These are phyloP conservation scores for Sylvietta virens DNA, from an alignment of 2,113 vertebrate genomes.

Conservation along the genomic window DNA sequence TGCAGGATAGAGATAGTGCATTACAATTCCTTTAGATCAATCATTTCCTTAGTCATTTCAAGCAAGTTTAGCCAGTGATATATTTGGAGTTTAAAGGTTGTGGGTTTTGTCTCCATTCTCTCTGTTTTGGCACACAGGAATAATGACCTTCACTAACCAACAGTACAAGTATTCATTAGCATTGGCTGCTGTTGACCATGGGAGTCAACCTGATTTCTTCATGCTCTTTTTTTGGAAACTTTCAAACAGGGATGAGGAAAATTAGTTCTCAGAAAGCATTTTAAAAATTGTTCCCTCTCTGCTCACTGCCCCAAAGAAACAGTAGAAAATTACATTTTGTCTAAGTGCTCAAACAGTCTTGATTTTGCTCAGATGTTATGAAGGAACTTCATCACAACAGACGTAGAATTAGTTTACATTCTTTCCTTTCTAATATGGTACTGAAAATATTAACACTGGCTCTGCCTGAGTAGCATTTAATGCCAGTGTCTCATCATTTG, in stretches of 20 bases:
- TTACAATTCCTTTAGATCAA: not conserved
- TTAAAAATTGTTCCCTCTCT: not conserved
- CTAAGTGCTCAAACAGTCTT: not conserved
- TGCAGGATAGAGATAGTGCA: not conserved
- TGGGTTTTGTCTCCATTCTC: not conserved
- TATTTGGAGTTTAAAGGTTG: slow-evolving; percentile 6
- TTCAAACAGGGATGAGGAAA: slow-evolving; percentile 38
- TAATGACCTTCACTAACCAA: not conserved
- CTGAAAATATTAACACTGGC: slow-evolving; percentile 32
- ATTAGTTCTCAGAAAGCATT: slow-evolving; percentile 2
- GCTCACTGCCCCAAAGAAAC: not conserved
- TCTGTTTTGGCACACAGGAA: not conserved
- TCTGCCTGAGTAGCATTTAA: not conserved
- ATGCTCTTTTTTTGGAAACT: not conserved
- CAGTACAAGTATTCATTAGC: not conserved
- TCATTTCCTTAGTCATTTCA: not conserved
- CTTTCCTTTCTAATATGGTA: not conserved
- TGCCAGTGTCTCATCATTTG: not conserved
- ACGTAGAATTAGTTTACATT: not conserved
- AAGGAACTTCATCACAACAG: not conserved
- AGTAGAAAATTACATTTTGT: not conserved
- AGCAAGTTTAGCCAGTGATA: not conserved
- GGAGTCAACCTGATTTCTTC: slow-evolving; percentile 41
- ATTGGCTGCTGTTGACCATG: not conserved
- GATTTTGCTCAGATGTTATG: slow-evolving; percentile 18